These are phyloP conservation scores for Ellobium chinense DNA, from an alignment of 2,888 invertebrate genomes.

Conservation along the genomic window DNA sequence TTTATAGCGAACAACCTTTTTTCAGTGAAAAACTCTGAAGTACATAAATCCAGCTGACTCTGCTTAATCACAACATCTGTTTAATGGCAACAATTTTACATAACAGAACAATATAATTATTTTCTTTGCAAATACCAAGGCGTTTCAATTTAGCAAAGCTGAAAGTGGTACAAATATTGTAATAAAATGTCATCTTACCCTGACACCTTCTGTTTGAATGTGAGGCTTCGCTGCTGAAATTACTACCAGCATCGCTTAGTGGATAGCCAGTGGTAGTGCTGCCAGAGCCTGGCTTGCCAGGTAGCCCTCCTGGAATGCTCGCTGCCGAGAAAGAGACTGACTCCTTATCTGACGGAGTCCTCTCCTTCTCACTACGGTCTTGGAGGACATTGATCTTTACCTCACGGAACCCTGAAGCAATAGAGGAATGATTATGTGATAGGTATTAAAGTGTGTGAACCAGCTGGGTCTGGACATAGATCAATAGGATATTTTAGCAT, in stretches of 20 bases:
- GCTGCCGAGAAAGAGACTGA: neutral
- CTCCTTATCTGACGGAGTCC: neutral
- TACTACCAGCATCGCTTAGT: neutral
- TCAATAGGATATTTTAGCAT: too few species aligned
- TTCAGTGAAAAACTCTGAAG: too few species aligned
- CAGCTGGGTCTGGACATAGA: too few species aligned
- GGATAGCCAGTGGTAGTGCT: slow-evolving; percentile 6
- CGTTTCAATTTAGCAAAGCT: too few species aligned
- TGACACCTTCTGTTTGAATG: neutral
- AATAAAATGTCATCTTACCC: slow-evolving; percentile 5
- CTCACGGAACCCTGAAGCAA: slow-evolving; percentile 3
- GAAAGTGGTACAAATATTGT: neutral
- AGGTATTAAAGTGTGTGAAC: too few species aligned
- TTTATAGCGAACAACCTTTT: too few species aligned
- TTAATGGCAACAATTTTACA: too few species aligned
- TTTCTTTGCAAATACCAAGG: too few species aligned
- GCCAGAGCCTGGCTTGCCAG: neutral
- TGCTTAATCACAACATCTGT: too few species aligned
- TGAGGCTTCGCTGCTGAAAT: neutral
- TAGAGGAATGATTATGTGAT: too few species aligned
- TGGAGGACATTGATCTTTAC: neutral
- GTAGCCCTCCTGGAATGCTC: neutral
- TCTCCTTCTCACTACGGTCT: neutral
- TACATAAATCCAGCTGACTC: neutral
- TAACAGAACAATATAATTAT: too few species aligned